Conservation (phyloP, 2,888 invertebrate genomes). For the Torymus auratus region DNA sequence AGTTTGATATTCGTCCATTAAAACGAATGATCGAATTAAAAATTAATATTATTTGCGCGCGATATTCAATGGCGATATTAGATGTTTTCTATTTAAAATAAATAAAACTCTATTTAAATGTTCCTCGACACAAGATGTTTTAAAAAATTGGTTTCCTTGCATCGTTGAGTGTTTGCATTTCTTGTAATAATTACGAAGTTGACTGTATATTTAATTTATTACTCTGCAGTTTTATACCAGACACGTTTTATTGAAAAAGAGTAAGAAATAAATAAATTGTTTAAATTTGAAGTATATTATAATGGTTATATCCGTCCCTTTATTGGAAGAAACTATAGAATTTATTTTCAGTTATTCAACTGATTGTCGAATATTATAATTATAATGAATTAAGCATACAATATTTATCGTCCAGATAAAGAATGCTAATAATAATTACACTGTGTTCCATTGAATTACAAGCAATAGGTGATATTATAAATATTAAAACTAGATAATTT, state of each 20-base stretch:
- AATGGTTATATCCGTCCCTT: constrained; percentile 31
- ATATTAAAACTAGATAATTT: background rate
- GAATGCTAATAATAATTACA: background rate
- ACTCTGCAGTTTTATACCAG: constrained; percentile 45
- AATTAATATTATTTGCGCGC: background rate
- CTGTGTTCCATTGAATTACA: constrained; percentile 76
- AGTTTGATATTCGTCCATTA: background rate
- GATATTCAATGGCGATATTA: constrained; percentile 33
- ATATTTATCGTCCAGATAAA: background rate
- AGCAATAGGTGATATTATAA: constrained; percentile 68
- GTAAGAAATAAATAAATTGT: constrained; percentile 43
- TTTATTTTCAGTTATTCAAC: background rate
- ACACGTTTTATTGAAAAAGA: constrained; percentile 27
- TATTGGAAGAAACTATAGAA: background rate
- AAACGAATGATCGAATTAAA: constrained; percentile 5
- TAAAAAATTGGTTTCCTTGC: constrained; percentile 27
- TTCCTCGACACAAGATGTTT: constrained; percentile 30
- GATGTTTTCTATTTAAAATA: constrained; percentile 32
- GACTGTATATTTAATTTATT: constrained; percentile 44
- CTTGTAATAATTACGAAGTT: constrained; percentile 9
- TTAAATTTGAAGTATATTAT: constrained; percentile 35
- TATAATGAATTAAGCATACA: too few species aligned
- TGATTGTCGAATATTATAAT: background rate
- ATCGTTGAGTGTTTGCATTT: constrained; percentile 35
- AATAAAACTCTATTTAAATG: constrained; percentile 34